Evolutionary conservation across 2,113 vertebrate genomes (phyloP), one percentile per base, ranked within the genome.

Genomic region (Syngnathus floridae): DNA sequence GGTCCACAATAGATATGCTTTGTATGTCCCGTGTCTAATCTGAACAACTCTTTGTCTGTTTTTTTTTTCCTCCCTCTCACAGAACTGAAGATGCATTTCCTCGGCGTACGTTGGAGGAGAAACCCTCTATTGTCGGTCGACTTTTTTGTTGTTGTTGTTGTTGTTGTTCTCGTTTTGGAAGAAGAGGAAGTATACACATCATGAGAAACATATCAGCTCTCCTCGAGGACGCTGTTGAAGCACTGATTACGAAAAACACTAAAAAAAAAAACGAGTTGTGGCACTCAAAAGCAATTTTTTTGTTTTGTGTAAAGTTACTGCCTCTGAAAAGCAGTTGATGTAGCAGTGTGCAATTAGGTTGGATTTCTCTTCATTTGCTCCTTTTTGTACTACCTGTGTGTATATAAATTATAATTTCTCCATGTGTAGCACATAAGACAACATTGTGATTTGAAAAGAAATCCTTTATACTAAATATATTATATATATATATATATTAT

Each of bases 281-380:
- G 94, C 95, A 92, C 89, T 93, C 91, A 61, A 61, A 61, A 43
- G 5, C 6, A 91, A 51, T 21, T n/a, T 51, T 5, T 48, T 84
- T 43, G 5, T 61, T 59, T 59, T 38, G 12, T 43, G 11, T 80
- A 64, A 93, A 90, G 91, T 92, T 92, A 86, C 92, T 94, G 94
- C 94, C 93, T 95, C 93, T 92, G 90, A 93, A 86, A 86, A 97
- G 94, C 95, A 89, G 92, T 90, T 84, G 80, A 97, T 98, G 95
- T 98, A 98, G 95, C 95, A 97, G 94, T 92, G 90, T 95, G 93
- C 95, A 96, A 95, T 94, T 95, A 96, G 93, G 93, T 94, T 89
- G 91, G 72, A 86, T 92, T 92, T 92, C 77, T 86, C 93, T 93
- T 93, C 17, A 40, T 94, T 94, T 94, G 93, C 93, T 95, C 93